Percentiles rank a stretch among this genome's conserved stretches.
These are phyloP conservation scores for Zaprionus ghesquierei DNA, from an alignment of 1,140 invertebrate species.

Conservation along the genomic window DNA sequence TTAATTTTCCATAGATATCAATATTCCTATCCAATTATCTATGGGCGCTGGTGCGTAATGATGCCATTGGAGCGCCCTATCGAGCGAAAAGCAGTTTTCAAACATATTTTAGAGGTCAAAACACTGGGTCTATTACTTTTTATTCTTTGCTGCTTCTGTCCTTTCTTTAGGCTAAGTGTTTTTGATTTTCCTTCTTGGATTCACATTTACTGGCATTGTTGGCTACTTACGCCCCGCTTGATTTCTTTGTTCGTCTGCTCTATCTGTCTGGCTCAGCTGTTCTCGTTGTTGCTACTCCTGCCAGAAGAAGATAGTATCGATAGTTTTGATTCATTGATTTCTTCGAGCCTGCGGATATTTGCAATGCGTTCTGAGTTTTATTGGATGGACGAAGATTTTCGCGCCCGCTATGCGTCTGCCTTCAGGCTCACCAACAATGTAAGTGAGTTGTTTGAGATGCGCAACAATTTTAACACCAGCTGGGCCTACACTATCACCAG, in stretches of 20 bases:
- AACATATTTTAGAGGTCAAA: slow-evolving; percentile 10
- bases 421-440: slow-evolving; percentile 38
- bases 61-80: slow-evolving; percentile 45
- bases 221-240: neutral
- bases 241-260: slow-evolving; percentile 20
- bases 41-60: slow-evolving; percentile 49
- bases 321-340: slow-evolving; percentile 49
- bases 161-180: neutral
- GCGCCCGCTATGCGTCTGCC: slow-evolving; percentile 47
- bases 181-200: neutral
- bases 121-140: slow-evolving; percentile 11
- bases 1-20: slow-evolving; percentile 8
- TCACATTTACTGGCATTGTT: neutral
- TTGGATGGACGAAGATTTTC: slow-evolving; percentile 25
- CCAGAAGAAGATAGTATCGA: slow-evolving; percentile 21
- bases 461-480: slow-evolving; percentile 59
- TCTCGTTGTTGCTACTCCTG: slow-evolving; percentile 26
- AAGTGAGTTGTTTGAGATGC: slow-evolving; percentile 14
- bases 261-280: slow-evolving; percentile 43
- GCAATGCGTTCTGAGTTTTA: slow-evolving; percentile 44
- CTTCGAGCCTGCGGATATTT: slow-evolving; percentile 46
- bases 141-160: neutral
- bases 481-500: slow-evolving; percentile 60
- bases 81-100: slow-evolving; percentile 1
- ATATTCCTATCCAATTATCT: slow-evolving; percentile 42